Evolutionary conservation across 2,888 invertebrate genomes (phyloP).

Genomic region (Cerceris ruficornis): DNA sequence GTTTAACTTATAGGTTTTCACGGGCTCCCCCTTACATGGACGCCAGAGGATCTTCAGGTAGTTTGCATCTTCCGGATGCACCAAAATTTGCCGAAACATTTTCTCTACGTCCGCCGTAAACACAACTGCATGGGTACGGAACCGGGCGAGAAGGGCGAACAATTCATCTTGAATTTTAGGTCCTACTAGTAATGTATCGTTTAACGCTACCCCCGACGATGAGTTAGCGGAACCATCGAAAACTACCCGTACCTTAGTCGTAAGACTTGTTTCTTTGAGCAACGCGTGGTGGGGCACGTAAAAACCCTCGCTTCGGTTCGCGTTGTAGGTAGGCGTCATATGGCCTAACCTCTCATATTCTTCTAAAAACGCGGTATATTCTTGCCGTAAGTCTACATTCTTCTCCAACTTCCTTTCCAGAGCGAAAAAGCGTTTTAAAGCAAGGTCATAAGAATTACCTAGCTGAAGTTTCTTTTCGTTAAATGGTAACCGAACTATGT

Average conservation of each 20-base stretch:
- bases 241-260: too few species aligned
- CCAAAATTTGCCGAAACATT: conserved; percentile 61
- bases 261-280: too few species aligned
- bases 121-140: conserved; percentile 54
- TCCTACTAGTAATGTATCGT: too few species aligned
- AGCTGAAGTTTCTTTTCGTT: too few species aligned
- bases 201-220: too few species aligned
- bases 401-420: conserved; percentile 6
- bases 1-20: conserved; percentile 35
- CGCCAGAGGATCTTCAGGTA: conserved; percentile 20
- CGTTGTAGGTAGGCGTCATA: too few species aligned
- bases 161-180: too few species aligned
- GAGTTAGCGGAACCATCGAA: too few species aligned
- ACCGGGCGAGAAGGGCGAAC: too few species aligned
- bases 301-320: too few species aligned
- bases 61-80: not conserved
- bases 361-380: conserved; percentile 1
- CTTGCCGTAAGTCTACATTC: not conserved
- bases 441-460: conserved; percentile 3
- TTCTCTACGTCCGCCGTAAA: conserved; percentile 69
- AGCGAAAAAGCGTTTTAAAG: conserved; percentile 4
- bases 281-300: too few species aligned
- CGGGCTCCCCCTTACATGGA: conserved; percentile 47
- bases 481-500: conserved; percentile 6
- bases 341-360: conserved; percentile 15